Conservation (phyloP, 2,797 vertebrate species). For the Dendrocincla fuliginosa region DNA sequence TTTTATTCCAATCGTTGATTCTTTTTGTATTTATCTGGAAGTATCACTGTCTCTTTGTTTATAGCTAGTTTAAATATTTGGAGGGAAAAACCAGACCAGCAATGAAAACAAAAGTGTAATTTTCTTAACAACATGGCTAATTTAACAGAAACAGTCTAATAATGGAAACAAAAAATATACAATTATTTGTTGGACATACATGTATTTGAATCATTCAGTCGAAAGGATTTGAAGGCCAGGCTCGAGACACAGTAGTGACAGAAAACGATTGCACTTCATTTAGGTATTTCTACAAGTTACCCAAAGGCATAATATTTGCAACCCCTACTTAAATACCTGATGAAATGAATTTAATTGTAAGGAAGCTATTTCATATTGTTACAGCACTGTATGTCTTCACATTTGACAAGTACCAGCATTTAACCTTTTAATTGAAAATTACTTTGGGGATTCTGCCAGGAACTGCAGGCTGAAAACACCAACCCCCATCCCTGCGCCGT, state of each 20-base stretch:
- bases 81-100: background rate
- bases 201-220: background rate
- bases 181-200: background rate
- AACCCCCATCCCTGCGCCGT: conserved; percentile 72
- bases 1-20: background rate
- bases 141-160: background rate
- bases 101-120: background rate
- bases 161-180: background rate
- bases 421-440: conserved; percentile 80
- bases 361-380: conserved; percentile 80
- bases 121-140: background rate
- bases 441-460: conserved; percentile 78
- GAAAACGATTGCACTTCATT: conserved; percentile 19
- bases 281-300: conserved; percentile 22
- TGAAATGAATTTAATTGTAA: conserved; percentile 61
- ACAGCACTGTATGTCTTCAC: conserved; percentile 70
- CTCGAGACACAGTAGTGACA: background rate
- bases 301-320: conserved; percentile 24
- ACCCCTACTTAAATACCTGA: background rate
- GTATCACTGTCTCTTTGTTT: background rate
- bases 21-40: background rate
- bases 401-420: conserved; percentile 81
- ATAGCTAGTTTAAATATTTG: background rate
- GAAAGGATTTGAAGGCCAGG: background rate
- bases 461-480: conserved; percentile 74